phyloP scores from a whole-genome alignment of 2,113 vertebrate genomes.

The Brachyhypopomus gauderio region DNA sequence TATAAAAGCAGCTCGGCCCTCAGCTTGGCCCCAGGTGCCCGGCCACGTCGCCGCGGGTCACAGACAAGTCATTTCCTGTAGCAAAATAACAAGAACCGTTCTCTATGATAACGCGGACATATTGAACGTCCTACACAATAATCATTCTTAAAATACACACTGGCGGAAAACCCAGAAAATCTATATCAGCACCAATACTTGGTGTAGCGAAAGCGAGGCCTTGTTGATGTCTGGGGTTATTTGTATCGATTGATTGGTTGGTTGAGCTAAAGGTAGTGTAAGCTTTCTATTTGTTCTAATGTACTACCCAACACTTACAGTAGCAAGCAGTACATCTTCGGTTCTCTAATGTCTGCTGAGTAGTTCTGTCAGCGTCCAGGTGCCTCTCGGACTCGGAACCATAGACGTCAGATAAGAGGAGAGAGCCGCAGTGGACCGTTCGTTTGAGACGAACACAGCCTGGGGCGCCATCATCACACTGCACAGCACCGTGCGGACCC shows the following conservation, averaged over 20 bases:
- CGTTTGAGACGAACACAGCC: too few species aligned
- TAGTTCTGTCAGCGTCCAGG: too few species aligned
- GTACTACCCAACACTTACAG: too few species aligned
- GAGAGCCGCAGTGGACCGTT: too few species aligned
- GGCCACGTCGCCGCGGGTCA: slow-evolving; percentile 50
- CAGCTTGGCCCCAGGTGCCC: slow-evolving; percentile 50
- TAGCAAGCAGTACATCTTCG: neutral
- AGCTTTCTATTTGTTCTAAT: too few species aligned
- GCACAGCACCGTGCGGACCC: too few species aligned
- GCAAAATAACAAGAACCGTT: slow-evolving; percentile 63
- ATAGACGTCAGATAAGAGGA: too few species aligned
- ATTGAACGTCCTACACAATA: slow-evolving; percentile 77
- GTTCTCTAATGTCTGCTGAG: neutral
- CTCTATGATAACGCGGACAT: slow-evolving; percentile 64
- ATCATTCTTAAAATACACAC: slow-evolving; percentile 74
- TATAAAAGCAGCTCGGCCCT: slow-evolving; percentile 45
- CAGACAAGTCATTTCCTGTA: slow-evolving; percentile 72
- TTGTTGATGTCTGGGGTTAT: neutral
- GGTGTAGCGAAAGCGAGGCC: slow-evolving; percentile 56
- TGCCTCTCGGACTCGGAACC: too few species aligned
- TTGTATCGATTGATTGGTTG: neutral
- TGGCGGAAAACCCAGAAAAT: slow-evolving; percentile 73
- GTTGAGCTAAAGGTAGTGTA: slow-evolving; percentile 1
- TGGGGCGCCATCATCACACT: too few species aligned
- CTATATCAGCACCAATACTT: slow-evolving; percentile 72